phyloP scores from a whole-genome alignment of 1,140 invertebrate genomes.

The Tetramorium parvispinum region DNA sequence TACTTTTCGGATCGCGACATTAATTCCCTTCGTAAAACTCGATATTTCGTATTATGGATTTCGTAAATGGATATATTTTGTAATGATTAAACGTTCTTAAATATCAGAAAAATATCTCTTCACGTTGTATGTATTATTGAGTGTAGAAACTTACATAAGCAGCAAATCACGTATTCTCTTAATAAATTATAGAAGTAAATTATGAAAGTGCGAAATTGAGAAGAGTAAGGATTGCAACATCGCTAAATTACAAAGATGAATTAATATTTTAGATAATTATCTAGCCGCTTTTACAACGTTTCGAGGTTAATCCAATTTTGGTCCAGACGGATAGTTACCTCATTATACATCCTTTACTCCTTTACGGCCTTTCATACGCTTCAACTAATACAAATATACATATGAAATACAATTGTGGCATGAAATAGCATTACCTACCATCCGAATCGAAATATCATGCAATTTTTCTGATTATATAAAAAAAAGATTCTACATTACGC shows the following conservation, averaged over 20 bases:
- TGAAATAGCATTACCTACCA: not conserved
- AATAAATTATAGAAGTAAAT: not conserved
- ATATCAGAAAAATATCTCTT: not conserved
- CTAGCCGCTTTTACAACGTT: constrained; percentile 5
- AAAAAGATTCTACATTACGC: not conserved
- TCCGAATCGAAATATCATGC: not conserved
- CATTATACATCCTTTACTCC: constrained; percentile 26
- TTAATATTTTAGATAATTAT: constrained; percentile 29
- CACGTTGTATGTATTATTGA: not conserved
- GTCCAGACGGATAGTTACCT: constrained; percentile 4
- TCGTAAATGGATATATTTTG: not conserved
- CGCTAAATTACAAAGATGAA: not conserved
- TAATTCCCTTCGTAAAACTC: not conserved
- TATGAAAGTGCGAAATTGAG: not conserved
- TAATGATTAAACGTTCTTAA: not conserved
- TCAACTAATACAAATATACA: not conserved
- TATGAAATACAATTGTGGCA: constrained; percentile 20
- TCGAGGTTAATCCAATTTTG: constrained; percentile 22
- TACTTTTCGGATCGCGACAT: not conserved
- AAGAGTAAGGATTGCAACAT: not conserved
- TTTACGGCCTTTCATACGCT: constrained; percentile 6
- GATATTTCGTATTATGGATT: not conserved
- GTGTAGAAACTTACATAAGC: not conserved
- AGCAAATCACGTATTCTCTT: not conserved
- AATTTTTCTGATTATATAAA: not conserved